Conservation (phyloP, 2,888 invertebrate genomes). For the Empis livida region DNA sequence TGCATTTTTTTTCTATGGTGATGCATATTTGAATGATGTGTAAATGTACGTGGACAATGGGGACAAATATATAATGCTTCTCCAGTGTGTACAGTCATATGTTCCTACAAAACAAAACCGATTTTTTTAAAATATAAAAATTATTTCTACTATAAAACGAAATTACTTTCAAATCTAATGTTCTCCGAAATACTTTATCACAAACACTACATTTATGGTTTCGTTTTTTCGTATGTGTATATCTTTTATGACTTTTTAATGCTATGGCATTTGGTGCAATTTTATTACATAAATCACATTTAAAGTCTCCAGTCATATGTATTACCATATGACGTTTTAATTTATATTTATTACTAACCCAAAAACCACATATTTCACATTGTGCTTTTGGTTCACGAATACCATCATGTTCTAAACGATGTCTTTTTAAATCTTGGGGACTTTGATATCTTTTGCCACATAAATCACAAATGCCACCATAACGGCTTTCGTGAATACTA, state of each 20-base stretch:
- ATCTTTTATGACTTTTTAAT: constrained; percentile 28
- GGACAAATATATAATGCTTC: constrained; percentile 33
- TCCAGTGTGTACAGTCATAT: constrained; percentile 34
- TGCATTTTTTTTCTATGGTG: constrained; percentile 33
- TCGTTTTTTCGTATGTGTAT: constrained; percentile 25
- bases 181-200: constrained; percentile 30
- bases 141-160: background rate
- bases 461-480: constrained; percentile 31
- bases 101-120: constrained; percentile 21
- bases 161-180: constrained; percentile 26
- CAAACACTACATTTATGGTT: constrained; percentile 29
- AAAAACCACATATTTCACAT: constrained; percentile 30
- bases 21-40: constrained; percentile 35
- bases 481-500: constrained; percentile 25
- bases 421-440: constrained; percentile 27
- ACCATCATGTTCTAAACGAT: constrained; percentile 28
- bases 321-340: constrained; percentile 26
- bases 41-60: constrained; percentile 33
- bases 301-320: constrained; percentile 25
- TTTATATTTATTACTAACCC: constrained; percentile 13
- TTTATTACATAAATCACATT: constrained; percentile 29
- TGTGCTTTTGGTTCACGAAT: constrained; percentile 28
- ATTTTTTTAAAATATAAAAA: background rate
- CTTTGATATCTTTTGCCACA: constrained; percentile 33
- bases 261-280: constrained; percentile 31